phyloP scores from a whole-genome alignment of 2,797 vertebrate genomes.

The Mionectes olivaceus region DNA sequence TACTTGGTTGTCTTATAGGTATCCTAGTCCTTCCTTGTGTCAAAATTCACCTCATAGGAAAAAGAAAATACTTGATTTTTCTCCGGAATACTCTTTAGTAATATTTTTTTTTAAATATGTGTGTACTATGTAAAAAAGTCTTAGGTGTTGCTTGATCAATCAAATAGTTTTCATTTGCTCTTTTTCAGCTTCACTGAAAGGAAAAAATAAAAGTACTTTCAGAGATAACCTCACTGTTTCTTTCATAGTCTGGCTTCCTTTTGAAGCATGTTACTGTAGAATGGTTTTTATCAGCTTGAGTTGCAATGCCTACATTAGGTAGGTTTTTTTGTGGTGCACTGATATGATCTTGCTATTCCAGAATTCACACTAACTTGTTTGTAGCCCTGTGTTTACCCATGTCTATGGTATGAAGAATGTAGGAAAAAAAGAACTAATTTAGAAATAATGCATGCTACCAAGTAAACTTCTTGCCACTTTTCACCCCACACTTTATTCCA shows the following conservation, averaged over 20 bases:
- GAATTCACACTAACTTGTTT: neutral
- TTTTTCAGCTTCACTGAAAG: neutral
- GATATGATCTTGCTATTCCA: neutral
- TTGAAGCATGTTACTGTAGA: neutral
- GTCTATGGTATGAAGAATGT: neutral
- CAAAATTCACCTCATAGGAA: neutral
- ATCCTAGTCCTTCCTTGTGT: neutral
- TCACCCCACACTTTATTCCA: neutral
- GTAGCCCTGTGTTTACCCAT: neutral
- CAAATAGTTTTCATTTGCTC: neutral
- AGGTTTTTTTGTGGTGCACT: neutral
- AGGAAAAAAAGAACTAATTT: neutral
- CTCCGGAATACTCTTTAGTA: neutral
- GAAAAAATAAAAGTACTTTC: neutral
- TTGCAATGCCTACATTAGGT: neutral
- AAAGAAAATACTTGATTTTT: neutral
- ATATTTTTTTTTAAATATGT: neutral
- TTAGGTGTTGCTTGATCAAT: neutral
- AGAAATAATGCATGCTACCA: neutral
- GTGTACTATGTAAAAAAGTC: neutral
- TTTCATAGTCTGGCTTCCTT: neutral
- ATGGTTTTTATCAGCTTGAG: neutral
- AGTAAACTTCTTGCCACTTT: neutral
- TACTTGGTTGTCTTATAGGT: neutral
- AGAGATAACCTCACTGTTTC: neutral